A percentile compares a stretch with the other conserved stretches of the same genome.
These are phyloP conservation scores for Astyanax mexicanus DNA, from an alignment of 2,797 vertebrate species.

Conservation along the genomic window DNA sequence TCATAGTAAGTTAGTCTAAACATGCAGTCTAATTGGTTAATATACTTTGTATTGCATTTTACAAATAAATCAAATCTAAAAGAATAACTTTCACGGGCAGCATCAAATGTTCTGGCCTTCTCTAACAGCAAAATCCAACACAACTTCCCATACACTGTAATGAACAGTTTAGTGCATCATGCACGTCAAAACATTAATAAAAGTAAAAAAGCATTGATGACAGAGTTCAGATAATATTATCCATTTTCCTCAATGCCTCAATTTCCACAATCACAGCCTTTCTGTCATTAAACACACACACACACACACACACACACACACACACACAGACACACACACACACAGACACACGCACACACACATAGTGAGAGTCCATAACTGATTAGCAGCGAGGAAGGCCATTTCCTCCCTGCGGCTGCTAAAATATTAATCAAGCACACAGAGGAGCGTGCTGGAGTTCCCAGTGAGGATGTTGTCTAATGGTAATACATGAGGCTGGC, in stretches of 20 bases:
- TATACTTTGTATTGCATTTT: no score
- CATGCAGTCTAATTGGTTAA: no score
- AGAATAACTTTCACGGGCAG: not conserved
- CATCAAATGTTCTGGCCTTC: not conserved
- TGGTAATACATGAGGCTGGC: conserved; percentile 87
- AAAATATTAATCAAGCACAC: conserved; percentile 98
- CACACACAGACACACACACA: conserved; percentile 74
- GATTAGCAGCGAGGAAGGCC: conserved; percentile 93
- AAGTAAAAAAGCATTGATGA: not conserved
- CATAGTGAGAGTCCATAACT: conserved; percentile 82
- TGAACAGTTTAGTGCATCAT: not conserved
- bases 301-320: no score
- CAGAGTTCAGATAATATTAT: conserved; percentile 16
- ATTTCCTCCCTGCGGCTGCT: conserved; percentile 94
- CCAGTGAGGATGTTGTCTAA: conserved; percentile 93
- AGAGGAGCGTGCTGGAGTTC: conserved; percentile 90
- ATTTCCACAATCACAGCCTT: not conserved
- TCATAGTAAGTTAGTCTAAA: no score
- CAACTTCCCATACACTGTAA: no score
- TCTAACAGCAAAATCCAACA: no score
- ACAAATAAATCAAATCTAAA: no score
- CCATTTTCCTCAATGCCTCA: conserved; percentile 15
- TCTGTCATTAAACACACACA: conserved; percentile 74
- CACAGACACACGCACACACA: conserved; percentile 66
- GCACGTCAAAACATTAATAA: not conserved